These are phyloP conservation scores for Hecatera dysodea DNA, from an alignment of 2,888 invertebrate species.

Conservation along the genomic window DNA sequence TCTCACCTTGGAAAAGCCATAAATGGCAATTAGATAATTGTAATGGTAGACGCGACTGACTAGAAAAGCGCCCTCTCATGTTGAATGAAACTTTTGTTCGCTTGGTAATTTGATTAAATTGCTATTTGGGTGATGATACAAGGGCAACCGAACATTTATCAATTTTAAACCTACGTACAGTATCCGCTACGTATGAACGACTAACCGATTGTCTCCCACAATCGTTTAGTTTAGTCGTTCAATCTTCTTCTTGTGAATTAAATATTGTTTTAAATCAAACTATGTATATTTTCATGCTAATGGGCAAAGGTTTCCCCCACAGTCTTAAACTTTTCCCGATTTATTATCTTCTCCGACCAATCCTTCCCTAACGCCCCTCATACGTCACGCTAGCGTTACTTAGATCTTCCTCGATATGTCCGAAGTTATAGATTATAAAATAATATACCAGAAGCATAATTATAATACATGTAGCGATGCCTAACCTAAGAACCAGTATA, in stretches of 20 bases:
- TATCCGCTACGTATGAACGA: neutral
- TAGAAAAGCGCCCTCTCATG: slow-evolving; percentile 14
- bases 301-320: too few relatives aligned
- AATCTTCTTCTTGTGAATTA: too few relatives aligned
- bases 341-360: too few relatives aligned
- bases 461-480: neutral
- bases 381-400: too few relatives aligned
- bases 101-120: slow-evolving; percentile 14
- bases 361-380: too few relatives aligned
- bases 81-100: slow-evolving; percentile 7
- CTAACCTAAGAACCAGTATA: too few relatives aligned
- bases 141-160: slow-evolving; percentile 4
- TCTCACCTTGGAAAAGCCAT: slow-evolving; percentile 17
- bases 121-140: slow-evolving; percentile 5
- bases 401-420: too few relatives aligned
- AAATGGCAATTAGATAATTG: slow-evolving; percentile 21
- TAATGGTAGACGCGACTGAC: slow-evolving; percentile 13
- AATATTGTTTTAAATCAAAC: too few relatives aligned
- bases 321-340: too few relatives aligned
- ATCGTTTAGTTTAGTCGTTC: neutral
- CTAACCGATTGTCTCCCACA: neutral
- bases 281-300: too few relatives aligned
- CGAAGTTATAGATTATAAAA: neutral
- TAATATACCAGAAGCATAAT: too few relatives aligned
- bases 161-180: neutral